Evolutionary conservation across 1,140 invertebrate species (phyloP), one percentile per base, ranked within the genome.

Genomic region (Cotesia vestalis): DNA sequence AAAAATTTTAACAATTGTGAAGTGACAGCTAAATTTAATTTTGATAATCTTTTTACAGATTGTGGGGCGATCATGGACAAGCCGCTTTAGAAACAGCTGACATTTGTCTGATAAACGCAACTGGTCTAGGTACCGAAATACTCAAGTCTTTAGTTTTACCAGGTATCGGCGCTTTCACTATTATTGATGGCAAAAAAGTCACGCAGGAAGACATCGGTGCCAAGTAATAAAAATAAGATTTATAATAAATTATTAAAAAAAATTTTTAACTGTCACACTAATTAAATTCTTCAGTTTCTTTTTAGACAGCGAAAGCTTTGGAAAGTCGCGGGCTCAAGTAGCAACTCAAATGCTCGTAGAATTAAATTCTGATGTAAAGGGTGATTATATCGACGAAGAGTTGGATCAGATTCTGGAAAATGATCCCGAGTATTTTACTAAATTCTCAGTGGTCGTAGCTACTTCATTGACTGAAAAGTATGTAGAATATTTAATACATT

Each of bases 1-100:
- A 27, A 27, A 27, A 27, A 3, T 27, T 27, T 3, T 27, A 27
- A 27, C 1, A 27, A 27, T 27, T 27, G 0, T 27, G 2, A 27
- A 27, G 3, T 27, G 3, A 2, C 27, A 2, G 27, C 27, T 27
- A 27, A 27, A 27, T 27, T 27, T 2, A 27, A 27, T 27, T 27
- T 27, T 27, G 27, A 27, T 3, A 27, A 27, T 27, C 1, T 46
- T 8, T 74, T 83, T 84, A 59, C 76, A 93, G 97, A 84, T 89
- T 99, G 78, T 99, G 98, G 98, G 97, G 97, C 71, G 97, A 99
- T 84, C 95, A 98, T 88, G 98, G 98, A 1, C 98, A 99, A 87
- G 84, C 89, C 71, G 89, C 93, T 6, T 87, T 99, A 53, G 97
- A 99, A 89, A 88, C 88, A 66, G 92, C 96, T 35, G 93, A 95